Evolutionary conservation across 2,888 invertebrate genomes (phyloP).

Genomic region (Rhyacophila evoluta): DNA sequence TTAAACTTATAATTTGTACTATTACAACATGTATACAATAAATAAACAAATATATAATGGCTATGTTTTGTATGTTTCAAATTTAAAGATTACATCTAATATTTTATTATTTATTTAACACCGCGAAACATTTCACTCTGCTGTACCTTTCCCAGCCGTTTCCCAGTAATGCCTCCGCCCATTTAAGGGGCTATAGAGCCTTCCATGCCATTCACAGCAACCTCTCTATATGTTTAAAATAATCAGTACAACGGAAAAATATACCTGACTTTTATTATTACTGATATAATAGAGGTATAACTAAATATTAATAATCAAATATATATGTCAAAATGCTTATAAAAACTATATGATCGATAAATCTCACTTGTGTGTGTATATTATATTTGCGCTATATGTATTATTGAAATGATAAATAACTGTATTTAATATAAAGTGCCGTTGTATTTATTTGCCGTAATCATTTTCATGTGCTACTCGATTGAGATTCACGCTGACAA

Average conservation of each 20-base stretch:
- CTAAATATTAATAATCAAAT: too few species aligned
- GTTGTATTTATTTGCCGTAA: too few species aligned
- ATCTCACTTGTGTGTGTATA: neutral
- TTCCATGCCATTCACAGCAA: neutral
- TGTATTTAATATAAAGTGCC: too few species aligned
- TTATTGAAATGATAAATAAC: neutral
- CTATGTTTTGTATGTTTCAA: too few species aligned
- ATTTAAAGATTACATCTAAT: too few species aligned
- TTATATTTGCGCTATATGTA: neutral
- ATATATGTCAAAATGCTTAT: neutral
- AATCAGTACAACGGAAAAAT: neutral
- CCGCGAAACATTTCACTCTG: neutral
- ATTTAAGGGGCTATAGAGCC: neutral
- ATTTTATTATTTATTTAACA: too few species aligned
- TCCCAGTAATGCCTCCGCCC: neutral
- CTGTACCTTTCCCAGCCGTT: constrained; percentile 13
- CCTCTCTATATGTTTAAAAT: constrained; percentile 17
- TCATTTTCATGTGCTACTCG: too few species aligned
- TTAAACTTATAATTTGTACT: too few species aligned
- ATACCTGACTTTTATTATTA: neutral
- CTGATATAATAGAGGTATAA: too few species aligned
- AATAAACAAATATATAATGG: too few species aligned
- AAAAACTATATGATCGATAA: neutral
- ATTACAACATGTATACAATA: too few species aligned
- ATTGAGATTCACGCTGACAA: too few species aligned